Evolutionary conservation across 2,888 invertebrate genomes (phyloP).

Genomic region (Pseudanteris insignis): DNA sequence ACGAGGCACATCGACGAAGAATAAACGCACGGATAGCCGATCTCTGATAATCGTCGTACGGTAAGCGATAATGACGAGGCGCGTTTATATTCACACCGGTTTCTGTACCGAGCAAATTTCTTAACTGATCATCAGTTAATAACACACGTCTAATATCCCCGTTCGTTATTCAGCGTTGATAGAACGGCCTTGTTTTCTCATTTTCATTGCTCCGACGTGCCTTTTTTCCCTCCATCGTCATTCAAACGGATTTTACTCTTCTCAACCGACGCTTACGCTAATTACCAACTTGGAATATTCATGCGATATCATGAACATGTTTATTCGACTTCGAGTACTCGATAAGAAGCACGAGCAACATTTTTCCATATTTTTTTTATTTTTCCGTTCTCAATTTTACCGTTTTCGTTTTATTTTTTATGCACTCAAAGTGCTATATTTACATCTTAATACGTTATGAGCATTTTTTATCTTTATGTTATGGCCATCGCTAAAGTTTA

Average conservation of each 20-base stretch:
- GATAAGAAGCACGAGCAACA: no score
- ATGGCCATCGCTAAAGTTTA: no score
- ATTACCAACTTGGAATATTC: background rate
- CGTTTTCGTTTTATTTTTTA: no score
- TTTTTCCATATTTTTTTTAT: no score
- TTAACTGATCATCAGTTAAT: constrained; percentile 39
- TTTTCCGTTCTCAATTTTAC: no score
- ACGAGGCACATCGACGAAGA: constrained; percentile 18
- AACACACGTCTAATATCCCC: constrained; percentile 29
- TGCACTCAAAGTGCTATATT: no score
- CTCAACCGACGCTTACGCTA: background rate
- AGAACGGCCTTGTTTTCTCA: constrained; percentile 9
- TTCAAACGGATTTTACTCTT: constrained; percentile 6
- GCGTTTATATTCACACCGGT: constrained; percentile 56
- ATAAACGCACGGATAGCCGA: constrained; percentile 48
- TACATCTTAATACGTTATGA: no score
- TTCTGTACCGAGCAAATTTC: constrained; percentile 42
- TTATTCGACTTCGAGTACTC: no score
- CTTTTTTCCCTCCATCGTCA: background rate
- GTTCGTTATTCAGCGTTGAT: constrained; percentile 21
- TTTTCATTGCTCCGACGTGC: background rate
- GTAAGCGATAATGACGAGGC: constrained; percentile 58
- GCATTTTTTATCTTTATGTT: no score
- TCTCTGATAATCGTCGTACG: constrained; percentile 48
- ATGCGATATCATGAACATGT: no score